Base-by-base conservation (phyloP, 2,888 invertebrate genomes). In the Magallana nippona region DNA sequence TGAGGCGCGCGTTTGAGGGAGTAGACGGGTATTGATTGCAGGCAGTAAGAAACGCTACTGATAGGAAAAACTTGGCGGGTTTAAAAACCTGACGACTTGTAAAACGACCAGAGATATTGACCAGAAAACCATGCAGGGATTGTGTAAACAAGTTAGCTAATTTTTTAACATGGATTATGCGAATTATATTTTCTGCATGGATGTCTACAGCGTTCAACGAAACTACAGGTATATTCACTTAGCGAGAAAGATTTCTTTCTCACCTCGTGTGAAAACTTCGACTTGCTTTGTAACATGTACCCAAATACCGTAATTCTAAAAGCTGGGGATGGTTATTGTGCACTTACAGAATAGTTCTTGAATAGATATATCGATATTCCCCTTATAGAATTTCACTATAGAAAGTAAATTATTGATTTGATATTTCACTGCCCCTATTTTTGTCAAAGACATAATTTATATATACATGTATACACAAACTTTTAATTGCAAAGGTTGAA, bases 131-230 rank as follows among this genome's bases (percentile, higher is more conserved):
- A 32, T 27, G 71, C 22, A 32, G 71, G 71, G 32, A 71, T 27
- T 71, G 71, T 71, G 71, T 71, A 71, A 71, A 71, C 71, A 71
- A 71, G 71, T 71, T 71, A 71, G 71, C 27, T 71, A 71, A 71
- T 71, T 71, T 60, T 71, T 71, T 71, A 32, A 71, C 71, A 71
- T 71, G 71, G 71, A 71, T 71, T 71, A 71, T 71, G 71, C 71
- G 71, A 71, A 71, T 27, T 27, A 71, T 32, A 71, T 71, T 32
- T 71, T 71, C 71, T 71, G 27, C 71, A 71, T 71, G 71, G 27
- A 15, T 71, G 71, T 71, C 71, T 71, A 71, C 32, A 71, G 15
- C 32, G 27, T 22, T 22, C 71, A 71, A 13, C 27, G 71, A 71
- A 5, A 71, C 22, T 22, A 71, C 71, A 71, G 71, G 71, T 71